A percentile compares a stretch with the other conserved stretches of the same genome.
phyloP scores from a whole-genome alignment of 1,140 invertebrate genomes.

The Calephelis nemesis region DNA sequence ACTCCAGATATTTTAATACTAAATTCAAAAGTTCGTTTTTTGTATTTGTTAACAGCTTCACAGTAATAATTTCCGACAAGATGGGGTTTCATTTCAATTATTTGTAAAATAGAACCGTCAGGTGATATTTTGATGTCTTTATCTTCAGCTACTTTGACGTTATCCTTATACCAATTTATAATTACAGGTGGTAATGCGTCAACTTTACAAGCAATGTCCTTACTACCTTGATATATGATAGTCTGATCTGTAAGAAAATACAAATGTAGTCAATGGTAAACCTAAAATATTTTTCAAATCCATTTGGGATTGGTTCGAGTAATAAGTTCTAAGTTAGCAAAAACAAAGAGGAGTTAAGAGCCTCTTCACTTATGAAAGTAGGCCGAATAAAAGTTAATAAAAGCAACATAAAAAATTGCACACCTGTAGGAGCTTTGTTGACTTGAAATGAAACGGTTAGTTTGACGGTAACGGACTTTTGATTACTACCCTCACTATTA shows the following conservation, averaged over 20 bases:
- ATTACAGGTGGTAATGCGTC: slow-evolving; percentile 36
- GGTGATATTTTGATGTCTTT: slow-evolving; percentile 30
- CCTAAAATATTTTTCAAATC: too few species aligned
- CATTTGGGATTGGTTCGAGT: too few species aligned
- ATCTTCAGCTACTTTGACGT: slow-evolving; percentile 18
- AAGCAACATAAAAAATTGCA: too few species aligned
- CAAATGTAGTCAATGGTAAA: too few species aligned
- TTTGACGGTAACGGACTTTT: background rate
- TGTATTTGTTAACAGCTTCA: slow-evolving; percentile 32
- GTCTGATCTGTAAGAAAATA: slow-evolving; percentile 31
- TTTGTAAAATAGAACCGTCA: slow-evolving; percentile 31
- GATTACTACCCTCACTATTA: slow-evolving; percentile 18
- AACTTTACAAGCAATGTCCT: slow-evolving; percentile 32
- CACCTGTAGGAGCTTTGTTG: too few species aligned
- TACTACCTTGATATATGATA: slow-evolving; percentile 31
- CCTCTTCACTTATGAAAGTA: too few species aligned
- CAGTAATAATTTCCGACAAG: slow-evolving; percentile 31
- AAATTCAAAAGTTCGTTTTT: slow-evolving; percentile 21
- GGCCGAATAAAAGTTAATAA: too few species aligned
- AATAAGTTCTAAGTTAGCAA: too few species aligned
- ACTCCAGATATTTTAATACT: background rate
- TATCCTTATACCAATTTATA: slow-evolving; percentile 37
- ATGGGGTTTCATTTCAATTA: slow-evolving; percentile 31
- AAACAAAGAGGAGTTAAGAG: too few species aligned
- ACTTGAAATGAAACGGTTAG: background rate